Evolutionary conservation across 2,888 invertebrate species (phyloP).

Genomic region (Tachina grossa): DNA sequence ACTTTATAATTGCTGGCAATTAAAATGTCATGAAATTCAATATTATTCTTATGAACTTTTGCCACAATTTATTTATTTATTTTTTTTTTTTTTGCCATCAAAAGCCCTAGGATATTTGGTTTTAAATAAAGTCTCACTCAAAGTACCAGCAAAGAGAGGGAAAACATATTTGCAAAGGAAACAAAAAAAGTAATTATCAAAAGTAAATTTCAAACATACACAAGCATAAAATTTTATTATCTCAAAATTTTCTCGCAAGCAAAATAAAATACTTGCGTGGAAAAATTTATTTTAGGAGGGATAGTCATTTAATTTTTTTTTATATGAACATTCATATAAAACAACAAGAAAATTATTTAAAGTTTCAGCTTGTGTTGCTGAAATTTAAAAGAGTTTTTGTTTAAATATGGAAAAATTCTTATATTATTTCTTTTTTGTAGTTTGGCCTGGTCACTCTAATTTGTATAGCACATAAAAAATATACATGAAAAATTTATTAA

Average conservation of each 20-base stretch:
- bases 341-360: background rate
- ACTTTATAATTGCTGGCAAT: conserved; percentile 52
- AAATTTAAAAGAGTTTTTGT: too few relatives aligned
- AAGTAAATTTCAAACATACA: background rate
- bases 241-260: conserved; percentile 1
- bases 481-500: background rate
- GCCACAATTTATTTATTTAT: too few relatives aligned
- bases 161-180: background rate
- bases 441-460: too few relatives aligned
- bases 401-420: background rate
- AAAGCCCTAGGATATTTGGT: conserved; percentile 26
- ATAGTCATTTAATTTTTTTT: background rate
- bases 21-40: conserved; percentile 62
- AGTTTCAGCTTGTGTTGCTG: background rate
- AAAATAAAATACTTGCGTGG: background rate
- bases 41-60: conserved; percentile 49
- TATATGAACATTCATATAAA: too few relatives aligned
- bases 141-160: background rate
- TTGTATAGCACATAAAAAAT: too few relatives aligned
- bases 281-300: background rate
- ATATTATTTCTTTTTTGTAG: too few relatives aligned
- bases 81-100: background rate
- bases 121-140: conserved; percentile 2
- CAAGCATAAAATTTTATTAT: background rate
- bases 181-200: conserved; percentile 17